Base-by-base conservation (phyloP, 2,113 vertebrate species). In the Lepus europaeus region DNA sequence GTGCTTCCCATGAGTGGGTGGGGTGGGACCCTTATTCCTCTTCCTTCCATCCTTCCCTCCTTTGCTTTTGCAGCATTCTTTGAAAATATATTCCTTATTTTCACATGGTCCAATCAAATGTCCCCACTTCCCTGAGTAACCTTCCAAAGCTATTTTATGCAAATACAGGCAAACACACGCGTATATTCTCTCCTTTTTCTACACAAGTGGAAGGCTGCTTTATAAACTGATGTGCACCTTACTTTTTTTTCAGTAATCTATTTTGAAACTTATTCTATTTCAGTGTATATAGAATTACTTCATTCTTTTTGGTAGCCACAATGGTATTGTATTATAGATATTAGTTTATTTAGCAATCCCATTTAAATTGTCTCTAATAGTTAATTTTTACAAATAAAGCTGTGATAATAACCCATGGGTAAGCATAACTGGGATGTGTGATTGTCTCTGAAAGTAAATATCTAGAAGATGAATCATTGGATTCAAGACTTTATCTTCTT, bases 61-160 rank as follows among this genome's bases (percentile, higher is more conserved):
- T 17, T 59, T 39, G 51, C 7, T 56, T 74, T 81, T 64, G n/a
- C n/a, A 13, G 13, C 36, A 49, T 45, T 68, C 17, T 49, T 78
- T 66, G 61, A 45, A 91, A 88, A 84, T 39, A 59, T 23, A 84
- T 90, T 80, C 29, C 76, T 87, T 88, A 66, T 89, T 88, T 95
- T 56, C 72, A 73, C 10, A 25, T 80, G 19, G 63, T 64, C 89
- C 80, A 69, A 79, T 31, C 84, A 82, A 72, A 83, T 78, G 25
- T 83, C 68, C 70, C 76, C 17, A 20, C 66, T 79, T 76, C 45
- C 87, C 78, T 6, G 59, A 90, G 64, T 87, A 81, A 81, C 9
- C 17, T 63, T 91, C 59, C 80, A 83, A 69, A 94, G 59, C 53
- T 56, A 73, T 29, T 61, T 83, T 45, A n/a, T 22, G 49, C 8